Evolutionary conservation across 2,113 vertebrate species (phyloP).

Genomic region (Furnarius figulus): DNA sequence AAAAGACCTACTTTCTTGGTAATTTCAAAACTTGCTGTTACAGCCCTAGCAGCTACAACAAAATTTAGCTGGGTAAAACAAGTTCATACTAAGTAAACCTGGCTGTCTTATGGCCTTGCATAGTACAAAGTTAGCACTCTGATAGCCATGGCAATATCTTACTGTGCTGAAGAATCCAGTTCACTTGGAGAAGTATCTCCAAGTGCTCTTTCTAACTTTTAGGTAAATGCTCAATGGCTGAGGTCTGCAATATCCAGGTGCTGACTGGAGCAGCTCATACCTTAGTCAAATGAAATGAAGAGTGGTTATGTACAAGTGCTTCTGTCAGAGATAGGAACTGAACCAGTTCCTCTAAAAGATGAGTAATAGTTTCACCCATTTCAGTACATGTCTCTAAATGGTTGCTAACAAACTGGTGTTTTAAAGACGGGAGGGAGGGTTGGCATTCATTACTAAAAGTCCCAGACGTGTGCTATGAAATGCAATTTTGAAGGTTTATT

Average conservation of each 20-base stretch:
- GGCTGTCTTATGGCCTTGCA: neutral
- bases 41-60: neutral
- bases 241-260: neutral
- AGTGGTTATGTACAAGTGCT: fast-evolving
- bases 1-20: neutral
- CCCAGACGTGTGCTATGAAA: neutral
- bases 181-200: neutral
- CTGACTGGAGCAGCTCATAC: neutral
- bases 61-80: neutral
- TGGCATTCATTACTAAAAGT: neutral
- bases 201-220: neutral
- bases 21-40: neutral
- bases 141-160: neutral
- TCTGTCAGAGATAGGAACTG: neutral
- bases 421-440: neutral
- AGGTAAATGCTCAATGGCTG: neutral
- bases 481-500: neutral
- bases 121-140: neutral
- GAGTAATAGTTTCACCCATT: neutral
- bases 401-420: neutral
- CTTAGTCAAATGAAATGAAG: neutral
- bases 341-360: neutral
- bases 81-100: neutral
- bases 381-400: neutral
- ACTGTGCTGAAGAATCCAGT: neutral